Percentiles rank a stretch among this genome's conserved stretches.
These are phyloP conservation scores for Byasa hedistus DNA, from an alignment of 2,888 invertebrate species.

Conservation along the genomic window DNA sequence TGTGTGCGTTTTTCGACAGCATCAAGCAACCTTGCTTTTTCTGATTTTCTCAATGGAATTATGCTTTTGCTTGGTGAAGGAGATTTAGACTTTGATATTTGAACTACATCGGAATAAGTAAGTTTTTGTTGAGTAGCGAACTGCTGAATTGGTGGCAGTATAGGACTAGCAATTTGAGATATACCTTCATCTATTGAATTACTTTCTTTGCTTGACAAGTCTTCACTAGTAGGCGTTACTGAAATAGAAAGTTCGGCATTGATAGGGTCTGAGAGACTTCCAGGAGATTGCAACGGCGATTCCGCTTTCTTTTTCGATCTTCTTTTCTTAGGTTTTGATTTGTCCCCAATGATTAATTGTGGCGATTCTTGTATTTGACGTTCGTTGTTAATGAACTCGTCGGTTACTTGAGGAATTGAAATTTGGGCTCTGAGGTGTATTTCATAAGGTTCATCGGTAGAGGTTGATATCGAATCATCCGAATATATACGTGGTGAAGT, in stretches of 20 bases:
- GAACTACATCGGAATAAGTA: conserved; percentile 74
- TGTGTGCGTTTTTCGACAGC: conserved; percentile 66
- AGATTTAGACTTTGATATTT: conserved; percentile 74
- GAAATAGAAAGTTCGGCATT: conserved; percentile 73
- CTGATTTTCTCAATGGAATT: conserved; percentile 49
- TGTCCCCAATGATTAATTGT: conserved; percentile 56
- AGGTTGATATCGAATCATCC: conserved; percentile 72
- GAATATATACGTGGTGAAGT: conserved; percentile 81
- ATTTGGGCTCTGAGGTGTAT: conserved; percentile 81
- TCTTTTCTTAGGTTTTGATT: conserved; percentile 64
- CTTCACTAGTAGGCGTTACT: conserved; percentile 69
- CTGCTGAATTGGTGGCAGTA: conserved; percentile 42
- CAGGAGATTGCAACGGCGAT: conserved; percentile 62
- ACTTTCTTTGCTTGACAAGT: conserved; percentile 61
- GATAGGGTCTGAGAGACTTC: conserved; percentile 74
- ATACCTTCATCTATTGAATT: conserved; percentile 75
- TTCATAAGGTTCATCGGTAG: conserved; percentile 80
- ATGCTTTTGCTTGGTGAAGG: conserved; percentile 68
- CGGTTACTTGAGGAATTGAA: conserved; percentile 72
- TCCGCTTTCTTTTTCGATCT: conserved; percentile 67
- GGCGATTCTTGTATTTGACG: conserved; percentile 54
- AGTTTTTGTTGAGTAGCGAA: conserved; percentile 47
- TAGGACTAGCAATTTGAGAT: conserved; percentile 61
- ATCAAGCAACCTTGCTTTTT: conserved; percentile 60
- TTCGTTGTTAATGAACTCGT: conserved; percentile 66